phyloP scores from a whole-genome alignment of 2,888 invertebrate genomes.

The Thymelicus sylvestris region DNA sequence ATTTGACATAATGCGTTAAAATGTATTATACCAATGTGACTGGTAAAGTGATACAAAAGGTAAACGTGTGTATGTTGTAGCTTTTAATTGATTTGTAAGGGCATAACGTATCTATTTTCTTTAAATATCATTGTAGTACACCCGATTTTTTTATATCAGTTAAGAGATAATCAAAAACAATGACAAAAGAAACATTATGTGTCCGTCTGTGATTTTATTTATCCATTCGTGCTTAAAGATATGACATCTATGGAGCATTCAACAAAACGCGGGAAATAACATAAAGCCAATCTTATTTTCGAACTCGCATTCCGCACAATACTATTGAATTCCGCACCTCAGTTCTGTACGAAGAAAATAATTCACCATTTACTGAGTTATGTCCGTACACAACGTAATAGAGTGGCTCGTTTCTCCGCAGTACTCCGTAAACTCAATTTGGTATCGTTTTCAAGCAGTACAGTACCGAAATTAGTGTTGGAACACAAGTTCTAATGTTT shows the following conservation, averaged over 20 bases:
- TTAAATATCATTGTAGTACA: too few relatives aligned
- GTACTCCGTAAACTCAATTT: conserved; percentile 46
- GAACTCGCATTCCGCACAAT: conserved; percentile 30
- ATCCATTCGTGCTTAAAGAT: conserved; percentile 25
- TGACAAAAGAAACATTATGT: conserved; percentile 15
- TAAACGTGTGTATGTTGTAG: too few relatives aligned
- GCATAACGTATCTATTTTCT: too few relatives aligned
- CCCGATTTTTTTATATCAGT: too few relatives aligned
- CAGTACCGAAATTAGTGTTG: conserved; percentile 41
- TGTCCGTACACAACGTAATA: conserved; percentile 26
- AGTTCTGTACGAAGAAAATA: conserved; percentile 30
- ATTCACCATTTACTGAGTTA: conserved; percentile 38
- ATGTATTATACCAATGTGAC: too few relatives aligned
- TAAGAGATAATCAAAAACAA: too few relatives aligned
- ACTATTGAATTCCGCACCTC: conserved; percentile 33
- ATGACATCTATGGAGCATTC: conserved; percentile 32
- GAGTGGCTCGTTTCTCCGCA: conserved; percentile 26
- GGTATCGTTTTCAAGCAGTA: conserved; percentile 42
- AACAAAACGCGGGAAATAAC: conserved; percentile 29
- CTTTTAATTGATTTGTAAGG: too few relatives aligned
- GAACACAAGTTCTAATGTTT: conserved; percentile 42
- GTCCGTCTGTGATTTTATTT: conserved; percentile 8
- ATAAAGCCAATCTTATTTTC: conserved; percentile 33
- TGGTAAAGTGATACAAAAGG: too few relatives aligned
- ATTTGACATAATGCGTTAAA: too few relatives aligned